Base-by-base conservation (phyloP, 2,797 vertebrate species). In the Cephalopachus bancanus region DNA sequence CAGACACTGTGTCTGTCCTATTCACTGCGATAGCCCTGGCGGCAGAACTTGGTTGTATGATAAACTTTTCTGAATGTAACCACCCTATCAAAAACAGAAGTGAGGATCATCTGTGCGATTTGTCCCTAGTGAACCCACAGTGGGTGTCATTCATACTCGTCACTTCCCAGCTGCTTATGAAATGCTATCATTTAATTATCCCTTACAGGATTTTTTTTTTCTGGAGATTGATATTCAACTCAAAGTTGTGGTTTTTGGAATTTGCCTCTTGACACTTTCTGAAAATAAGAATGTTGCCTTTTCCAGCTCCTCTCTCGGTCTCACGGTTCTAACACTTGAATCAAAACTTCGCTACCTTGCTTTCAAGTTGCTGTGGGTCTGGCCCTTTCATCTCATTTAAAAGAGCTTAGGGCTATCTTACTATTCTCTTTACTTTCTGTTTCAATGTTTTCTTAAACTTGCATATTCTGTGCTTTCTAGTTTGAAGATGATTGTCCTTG, bases 401-500 rank as follows among this genome's bases (percentile, higher is more conserved):
- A 51, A 49, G 65, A 84, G n/a, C 64, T 87, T 60, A 26, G 60
- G 44, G 10, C 22, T 5, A 5, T 75, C 74, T 89, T 60, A 67
- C 26, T 67, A 59, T 87, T 85, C 53, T 67, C 2, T 28, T 57
- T 16, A 20, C 51, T 14, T 65, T 83, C 30, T 81, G 7, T 90
- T 83, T 85, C 10, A 59, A 0, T 53, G 60, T 86, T 28, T 89
- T 72, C 83, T 69, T 81, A 83, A 33, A 26, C 30, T 17, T 69
- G 37, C 16, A 7, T 89, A 17, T 24, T 62, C 28, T 81, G 1
- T 53, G 49, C 30, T 71, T 93, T 81, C 59, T 65, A 49, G 11
- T 89, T 57, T 95, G 64, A 83, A 93, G 53, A 44, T 76, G 53
- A 57, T 87, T 49, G 60, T 83, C 72, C 7, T 93, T 78, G 80